Evolutionary conservation across 2,797 vertebrate species (phyloP).

Genomic region (Megalops cyprinoides): DNA sequence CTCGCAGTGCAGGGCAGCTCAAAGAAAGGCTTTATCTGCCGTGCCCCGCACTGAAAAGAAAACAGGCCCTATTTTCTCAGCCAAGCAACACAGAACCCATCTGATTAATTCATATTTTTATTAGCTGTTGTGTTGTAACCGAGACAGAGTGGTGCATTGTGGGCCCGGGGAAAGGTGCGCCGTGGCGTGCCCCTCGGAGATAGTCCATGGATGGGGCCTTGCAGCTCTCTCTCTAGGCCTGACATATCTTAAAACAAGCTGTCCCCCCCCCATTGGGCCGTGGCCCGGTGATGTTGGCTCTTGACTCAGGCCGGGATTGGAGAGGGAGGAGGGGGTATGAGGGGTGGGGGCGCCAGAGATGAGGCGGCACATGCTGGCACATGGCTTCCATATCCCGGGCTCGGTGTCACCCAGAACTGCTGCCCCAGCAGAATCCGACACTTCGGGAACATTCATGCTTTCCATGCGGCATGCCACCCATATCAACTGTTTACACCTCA

Average conservation of each 20-base stretch:
- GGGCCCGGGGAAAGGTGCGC: neutral
- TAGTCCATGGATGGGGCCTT: neutral
- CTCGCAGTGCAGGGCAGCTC: slow-evolving; percentile 43
- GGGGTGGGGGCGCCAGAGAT: neutral
- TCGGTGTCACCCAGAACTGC: slow-evolving; percentile 16
- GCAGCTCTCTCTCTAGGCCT: neutral
- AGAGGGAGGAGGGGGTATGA: neutral
- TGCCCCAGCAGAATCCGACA: neutral
- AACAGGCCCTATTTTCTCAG: slow-evolving; percentile 53
- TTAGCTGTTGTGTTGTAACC: slow-evolving; percentile 31
- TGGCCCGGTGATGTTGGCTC: slow-evolving; percentile 1
- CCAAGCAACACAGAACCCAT: slow-evolving; percentile 38
- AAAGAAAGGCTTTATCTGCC: slow-evolving; percentile 59
- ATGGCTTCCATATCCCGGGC: slow-evolving; percentile 6
- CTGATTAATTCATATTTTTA: slow-evolving; percentile 36
- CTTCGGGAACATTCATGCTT: neutral
- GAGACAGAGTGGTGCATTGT: slow-evolving; percentile 31
- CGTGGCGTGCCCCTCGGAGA: neutral
- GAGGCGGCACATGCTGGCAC: slow-evolving; percentile 2
- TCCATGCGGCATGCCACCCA: slow-evolving; percentile 2
- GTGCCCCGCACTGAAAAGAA: slow-evolving; percentile 52
- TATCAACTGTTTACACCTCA: slow-evolving; percentile 10
- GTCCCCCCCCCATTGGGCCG: slow-evolving; percentile 6
- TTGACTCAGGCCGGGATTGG: neutral
- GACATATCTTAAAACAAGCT: slow-evolving; percentile 9